phyloP scores from a whole-genome alignment of 1,140 invertebrate species.

The Aplysia californica region DNA sequence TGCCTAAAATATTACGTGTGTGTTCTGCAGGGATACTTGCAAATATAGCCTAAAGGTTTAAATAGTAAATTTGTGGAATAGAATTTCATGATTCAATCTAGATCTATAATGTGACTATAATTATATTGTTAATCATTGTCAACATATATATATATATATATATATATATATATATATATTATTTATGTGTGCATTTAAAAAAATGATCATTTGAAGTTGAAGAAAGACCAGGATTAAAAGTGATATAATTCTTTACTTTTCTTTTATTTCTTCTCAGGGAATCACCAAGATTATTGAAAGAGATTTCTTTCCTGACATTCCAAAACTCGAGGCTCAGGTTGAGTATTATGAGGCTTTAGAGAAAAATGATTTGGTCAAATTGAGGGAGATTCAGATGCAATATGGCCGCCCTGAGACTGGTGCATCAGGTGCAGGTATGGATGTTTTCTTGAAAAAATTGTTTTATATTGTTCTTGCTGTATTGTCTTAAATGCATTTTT shows the following conservation, averaged over 20 bases:
- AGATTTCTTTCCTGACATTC: constrained; percentile 96
- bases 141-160: neutral
- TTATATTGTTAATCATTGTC: neutral
- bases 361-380: constrained; percentile 86
- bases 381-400: constrained; percentile 88
- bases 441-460: neutral
- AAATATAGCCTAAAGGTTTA: too few species aligned
- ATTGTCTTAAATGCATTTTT: too few species aligned
- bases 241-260: neutral
- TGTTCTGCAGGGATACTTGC: too few species aligned
- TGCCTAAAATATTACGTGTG: too few species aligned
- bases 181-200: neutral
- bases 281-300: constrained; percentile 96
- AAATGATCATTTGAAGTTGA: too few species aligned
- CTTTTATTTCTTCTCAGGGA: constrained; percentile 70
- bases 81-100: too few species aligned
- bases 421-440: constrained; percentile 48
- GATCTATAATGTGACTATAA: too few species aligned
- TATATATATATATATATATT: neutral
- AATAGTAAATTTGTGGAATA: too few species aligned
- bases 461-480: neutral
- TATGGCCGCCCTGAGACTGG: constrained; percentile 75
- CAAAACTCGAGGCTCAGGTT: constrained; percentile 92
- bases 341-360: constrained; percentile 92
- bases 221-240: neutral